Conservation (phyloP, 2,888 invertebrate genomes). For the Tinea semifulvella region DNA sequence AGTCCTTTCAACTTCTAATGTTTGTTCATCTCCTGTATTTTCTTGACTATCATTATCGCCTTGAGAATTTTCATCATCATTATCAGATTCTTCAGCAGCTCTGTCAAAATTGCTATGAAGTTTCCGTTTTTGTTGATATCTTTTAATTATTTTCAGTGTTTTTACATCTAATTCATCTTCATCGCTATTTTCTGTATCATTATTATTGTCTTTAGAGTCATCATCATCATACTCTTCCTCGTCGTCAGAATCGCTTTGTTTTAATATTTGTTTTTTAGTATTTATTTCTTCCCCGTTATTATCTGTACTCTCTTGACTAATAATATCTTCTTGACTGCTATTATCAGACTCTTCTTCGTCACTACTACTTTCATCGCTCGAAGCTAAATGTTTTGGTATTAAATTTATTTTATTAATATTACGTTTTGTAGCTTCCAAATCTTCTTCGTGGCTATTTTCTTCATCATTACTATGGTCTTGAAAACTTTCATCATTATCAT, state of each 20-base stretch:
- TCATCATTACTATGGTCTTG: constrained; percentile 17
- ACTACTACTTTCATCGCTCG: constrained; percentile 1
- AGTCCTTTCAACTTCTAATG: too few relatives aligned
- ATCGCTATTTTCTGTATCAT: constrained; percentile 15
- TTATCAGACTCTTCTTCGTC: neutral
- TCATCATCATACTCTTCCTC: constrained; percentile 10
- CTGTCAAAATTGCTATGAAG: neutral
- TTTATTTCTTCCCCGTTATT: neutral
- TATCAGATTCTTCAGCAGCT: constrained; percentile 12
- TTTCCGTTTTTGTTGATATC: neutral
- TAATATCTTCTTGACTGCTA: constrained; percentile 6
- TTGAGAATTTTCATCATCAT: constrained; percentile 17
- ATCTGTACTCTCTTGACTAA: neutral
- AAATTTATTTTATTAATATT: too few relatives aligned
- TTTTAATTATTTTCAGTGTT: neutral
- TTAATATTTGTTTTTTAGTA: neutral
- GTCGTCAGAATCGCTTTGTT: neutral
- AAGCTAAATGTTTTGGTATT: too few relatives aligned
- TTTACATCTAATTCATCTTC: constrained; percentile 2
- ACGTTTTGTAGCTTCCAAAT: too few relatives aligned
- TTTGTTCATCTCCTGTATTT: too few relatives aligned
- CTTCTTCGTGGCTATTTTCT: too few relatives aligned
- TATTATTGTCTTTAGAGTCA: constrained; percentile 16
- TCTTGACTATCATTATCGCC: neutral
- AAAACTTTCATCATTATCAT: constrained; percentile 16